phyloP scores from a whole-genome alignment of 1,140 invertebrate species.

The Alviniconcha marisindica region DNA sequence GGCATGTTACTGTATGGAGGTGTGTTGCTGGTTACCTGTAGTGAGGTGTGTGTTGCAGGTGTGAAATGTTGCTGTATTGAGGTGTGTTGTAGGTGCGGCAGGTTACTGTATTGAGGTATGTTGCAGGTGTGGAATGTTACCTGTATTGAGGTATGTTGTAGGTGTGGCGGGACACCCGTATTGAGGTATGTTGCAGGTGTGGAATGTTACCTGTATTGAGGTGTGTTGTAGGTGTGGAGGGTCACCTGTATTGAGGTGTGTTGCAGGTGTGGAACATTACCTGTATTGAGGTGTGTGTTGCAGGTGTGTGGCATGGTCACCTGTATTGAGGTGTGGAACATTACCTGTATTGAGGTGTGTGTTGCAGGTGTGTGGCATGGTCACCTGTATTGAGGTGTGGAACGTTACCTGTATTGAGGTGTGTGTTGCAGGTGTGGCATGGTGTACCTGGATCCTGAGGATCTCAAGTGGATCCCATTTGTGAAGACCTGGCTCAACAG shows the following conservation, averaged over 20 bases:
- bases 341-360: background rate
- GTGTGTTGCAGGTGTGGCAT: constrained; percentile 75
- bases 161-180: background rate
- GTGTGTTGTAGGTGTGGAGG: no score
- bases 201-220: background rate
- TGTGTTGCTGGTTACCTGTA: no score
- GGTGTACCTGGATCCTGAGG: constrained; percentile 76
- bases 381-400: background rate
- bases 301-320: constrained; percentile 13
- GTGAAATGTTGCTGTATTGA: no score
- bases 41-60: no score
- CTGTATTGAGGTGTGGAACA: background rate
- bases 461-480: constrained; percentile 76
- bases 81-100: no score
- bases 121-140: no score
- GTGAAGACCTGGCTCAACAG: constrained; percentile 73
- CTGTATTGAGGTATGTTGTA: no score
- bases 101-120: no score
- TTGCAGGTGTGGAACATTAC: no score
- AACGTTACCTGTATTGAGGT: background rate
- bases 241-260: no score
- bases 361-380: constrained; percentile 14
- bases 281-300: no score
- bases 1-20: no score
- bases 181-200: background rate